Evolutionary conservation across 2,888 invertebrate species (phyloP).

Genomic region (Agonopterix alstromeriana): DNA sequence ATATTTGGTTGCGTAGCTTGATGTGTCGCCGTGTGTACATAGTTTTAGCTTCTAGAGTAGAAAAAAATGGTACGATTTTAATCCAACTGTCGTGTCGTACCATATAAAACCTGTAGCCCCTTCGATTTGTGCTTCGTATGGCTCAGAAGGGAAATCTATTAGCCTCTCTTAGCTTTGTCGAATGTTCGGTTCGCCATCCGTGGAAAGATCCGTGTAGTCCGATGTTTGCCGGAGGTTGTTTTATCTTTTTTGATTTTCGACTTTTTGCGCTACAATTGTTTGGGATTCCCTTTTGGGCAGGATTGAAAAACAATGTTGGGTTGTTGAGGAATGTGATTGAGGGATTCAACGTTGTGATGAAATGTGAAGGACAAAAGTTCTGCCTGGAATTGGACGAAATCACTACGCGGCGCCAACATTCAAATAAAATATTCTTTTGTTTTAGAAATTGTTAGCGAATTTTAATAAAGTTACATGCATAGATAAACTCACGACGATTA

Average conservation of each 20-base stretch:
- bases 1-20: too few relatives aligned
- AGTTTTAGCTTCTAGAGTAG: too few relatives aligned
- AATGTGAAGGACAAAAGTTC: too few relatives aligned
- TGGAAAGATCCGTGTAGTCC: constrained; percentile 4
- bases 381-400: too few relatives aligned
- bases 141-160: constrained; percentile 26
- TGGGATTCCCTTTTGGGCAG: constrained; percentile 3
- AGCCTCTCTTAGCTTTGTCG: constrained; percentile 7
- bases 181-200: constrained; percentile 5
- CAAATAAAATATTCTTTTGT: too few relatives aligned
- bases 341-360: neutral
- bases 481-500: too few relatives aligned
- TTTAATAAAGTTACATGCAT: too few relatives aligned
- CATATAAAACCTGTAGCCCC: constrained; percentile 5
- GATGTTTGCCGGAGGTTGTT: constrained; percentile 1
- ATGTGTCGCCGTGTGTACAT: too few relatives aligned
- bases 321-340: neutral
- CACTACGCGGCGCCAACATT: too few relatives aligned
- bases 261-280: neutral
- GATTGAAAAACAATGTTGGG: neutral
- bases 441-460: too few relatives aligned
- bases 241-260: constrained; percentile 4
- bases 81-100: neutral
- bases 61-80: too few relatives aligned
- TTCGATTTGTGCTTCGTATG: constrained; percentile 15